phyloP scores from a whole-genome alignment of 2,113 vertebrate species.

The Oreotragus oreotragus region DNA sequence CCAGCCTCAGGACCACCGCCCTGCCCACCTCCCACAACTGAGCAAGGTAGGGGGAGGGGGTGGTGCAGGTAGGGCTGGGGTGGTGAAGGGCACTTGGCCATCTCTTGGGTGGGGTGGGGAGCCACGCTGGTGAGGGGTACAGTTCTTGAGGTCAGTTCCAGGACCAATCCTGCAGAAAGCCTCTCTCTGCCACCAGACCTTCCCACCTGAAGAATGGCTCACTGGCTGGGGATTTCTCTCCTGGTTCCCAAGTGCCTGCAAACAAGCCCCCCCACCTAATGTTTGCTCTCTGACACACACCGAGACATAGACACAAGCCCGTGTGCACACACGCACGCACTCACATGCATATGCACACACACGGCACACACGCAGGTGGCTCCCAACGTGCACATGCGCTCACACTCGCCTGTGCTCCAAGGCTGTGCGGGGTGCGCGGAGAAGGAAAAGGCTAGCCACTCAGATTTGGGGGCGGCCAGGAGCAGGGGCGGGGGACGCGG shows the following conservation, averaged over 20 bases:
- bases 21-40: neutral
- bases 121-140: rapidly evolving
- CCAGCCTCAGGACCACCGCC: neutral
- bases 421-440: neutral
- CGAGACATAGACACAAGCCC: too few species aligned
- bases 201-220: neutral
- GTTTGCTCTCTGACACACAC: neutral
- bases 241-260: neutral
- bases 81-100: neutral
- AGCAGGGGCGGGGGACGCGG: neutral
- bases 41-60: rapidly evolving
- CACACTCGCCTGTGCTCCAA: neutral
- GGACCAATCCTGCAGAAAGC: neutral
- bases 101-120: too few species aligned
- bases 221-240: neutral
- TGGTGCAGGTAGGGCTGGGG: neutral
- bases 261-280: rapidly evolving
- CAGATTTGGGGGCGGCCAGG: neutral
- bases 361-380: rapidly evolving
- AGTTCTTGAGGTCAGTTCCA: neutral
- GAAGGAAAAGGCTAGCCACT: neutral
- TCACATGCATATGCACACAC: neutral
- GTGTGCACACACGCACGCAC: neutral
- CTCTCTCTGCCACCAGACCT: neutral
- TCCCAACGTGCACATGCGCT: too few species aligned